Percentiles rank a stretch among this genome's conserved stretches.
Evolutionary conservation across 2,113 vertebrate species (phyloP).

Genomic region (Gorsachius goisagi): DNA sequence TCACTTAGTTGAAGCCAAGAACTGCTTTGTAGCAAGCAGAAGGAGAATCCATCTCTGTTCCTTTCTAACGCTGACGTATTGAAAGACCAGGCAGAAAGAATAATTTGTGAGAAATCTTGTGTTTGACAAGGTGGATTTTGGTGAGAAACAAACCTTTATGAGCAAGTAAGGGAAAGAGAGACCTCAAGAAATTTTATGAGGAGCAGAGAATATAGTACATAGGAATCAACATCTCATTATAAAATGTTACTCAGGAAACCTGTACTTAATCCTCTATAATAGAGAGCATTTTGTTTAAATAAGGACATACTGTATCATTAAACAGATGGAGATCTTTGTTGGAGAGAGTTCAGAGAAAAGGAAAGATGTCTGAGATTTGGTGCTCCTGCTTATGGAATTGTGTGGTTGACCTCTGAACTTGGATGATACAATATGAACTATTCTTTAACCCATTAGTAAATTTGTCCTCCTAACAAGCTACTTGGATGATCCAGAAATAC

Average conservation of each 20-base stretch:
- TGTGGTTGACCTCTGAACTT: background rate
- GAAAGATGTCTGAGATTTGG: background rate
- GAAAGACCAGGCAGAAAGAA: background rate
- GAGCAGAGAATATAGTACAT: background rate
- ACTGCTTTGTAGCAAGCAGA: background rate
- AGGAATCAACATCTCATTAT: conserved; percentile 17
- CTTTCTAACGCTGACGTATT: background rate
- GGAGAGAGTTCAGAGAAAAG: background rate
- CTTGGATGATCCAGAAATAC: conserved; percentile 13
- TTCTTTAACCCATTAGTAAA: conserved; percentile 20
- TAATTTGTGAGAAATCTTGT: background rate
- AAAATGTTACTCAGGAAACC: conserved; percentile 31
- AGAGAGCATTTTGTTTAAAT: conserved; percentile 11
- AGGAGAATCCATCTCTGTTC: background rate
- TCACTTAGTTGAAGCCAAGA: background rate
- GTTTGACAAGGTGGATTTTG: background rate
- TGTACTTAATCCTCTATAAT: conserved; percentile 5
- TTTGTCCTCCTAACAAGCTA: conserved; percentile 15
- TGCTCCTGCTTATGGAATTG: background rate
- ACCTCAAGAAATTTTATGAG: background rate
- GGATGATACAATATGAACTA: background rate
- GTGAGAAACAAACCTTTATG: background rate
- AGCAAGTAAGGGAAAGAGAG: background rate
- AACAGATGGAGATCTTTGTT: conserved; percentile 5
- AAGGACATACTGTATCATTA: background rate